Evolutionary conservation across 2,113 vertebrate genomes (phyloP).

Genomic region (Neodontobutis hainanensis): DNA sequence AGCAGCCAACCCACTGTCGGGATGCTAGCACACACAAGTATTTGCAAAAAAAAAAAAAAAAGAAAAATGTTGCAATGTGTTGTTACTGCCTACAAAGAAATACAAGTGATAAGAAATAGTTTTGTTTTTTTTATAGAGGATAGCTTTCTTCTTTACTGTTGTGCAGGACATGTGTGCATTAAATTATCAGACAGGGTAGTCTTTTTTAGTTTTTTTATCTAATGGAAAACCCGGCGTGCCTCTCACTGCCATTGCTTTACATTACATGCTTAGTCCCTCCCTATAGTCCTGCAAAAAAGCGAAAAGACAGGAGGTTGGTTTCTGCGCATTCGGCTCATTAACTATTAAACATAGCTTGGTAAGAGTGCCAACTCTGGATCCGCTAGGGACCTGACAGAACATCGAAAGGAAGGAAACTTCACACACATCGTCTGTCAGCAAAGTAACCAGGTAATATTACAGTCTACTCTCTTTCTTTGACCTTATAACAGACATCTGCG

Average conservation of each 20-base stretch:
- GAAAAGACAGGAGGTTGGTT: slow-evolving; percentile 3
- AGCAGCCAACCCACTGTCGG: slow-evolving; percentile 1
- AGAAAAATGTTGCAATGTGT: slow-evolving; percentile 1
- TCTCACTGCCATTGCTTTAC: neutral
- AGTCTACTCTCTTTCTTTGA: neutral
- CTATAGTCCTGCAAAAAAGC: neutral
- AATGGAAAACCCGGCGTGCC: neutral
- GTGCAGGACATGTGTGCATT: neutral
- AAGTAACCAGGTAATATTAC: slow-evolving; percentile 8
- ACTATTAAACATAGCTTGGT: slow-evolving; percentile 10
- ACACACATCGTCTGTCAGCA: slow-evolving; percentile 13
- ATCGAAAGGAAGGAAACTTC: slow-evolving; percentile 7
- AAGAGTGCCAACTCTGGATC: slow-evolving; percentile 2
- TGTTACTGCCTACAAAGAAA: neutral
- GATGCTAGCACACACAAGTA: neutral
- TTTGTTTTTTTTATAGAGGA: neutral
- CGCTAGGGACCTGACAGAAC: neutral
- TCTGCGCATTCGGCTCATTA: slow-evolving; percentile 7
- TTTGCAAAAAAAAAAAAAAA: neutral
- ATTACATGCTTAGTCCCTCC: slow-evolving; percentile 1
- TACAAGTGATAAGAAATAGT: neutral
- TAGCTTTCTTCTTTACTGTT: neutral
- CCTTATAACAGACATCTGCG: neutral
- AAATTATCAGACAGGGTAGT: slow-evolving; percentile 1
- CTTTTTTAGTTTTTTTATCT: neutral